A percentile compares a stretch with the other conserved stretches of the same genome.
phyloP scores from a whole-genome alignment of 2,113 vertebrate species.

The Microtus pennsylvanicus region DNA sequence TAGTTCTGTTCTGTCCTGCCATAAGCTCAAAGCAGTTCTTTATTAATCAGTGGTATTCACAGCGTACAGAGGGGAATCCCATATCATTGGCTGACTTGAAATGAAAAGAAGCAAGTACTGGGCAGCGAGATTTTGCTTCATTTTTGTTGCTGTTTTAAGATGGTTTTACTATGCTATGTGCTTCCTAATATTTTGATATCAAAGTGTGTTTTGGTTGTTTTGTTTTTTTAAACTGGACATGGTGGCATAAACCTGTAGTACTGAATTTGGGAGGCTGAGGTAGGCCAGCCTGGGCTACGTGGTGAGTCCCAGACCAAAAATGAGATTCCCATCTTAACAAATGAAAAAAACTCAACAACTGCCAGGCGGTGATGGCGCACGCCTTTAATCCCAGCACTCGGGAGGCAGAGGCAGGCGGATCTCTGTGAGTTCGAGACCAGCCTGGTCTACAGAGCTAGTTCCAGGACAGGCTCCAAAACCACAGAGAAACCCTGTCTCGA shows the following conservation, averaged over 20 bases:
- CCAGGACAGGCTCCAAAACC: too few species aligned
- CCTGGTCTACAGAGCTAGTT: too few species aligned
- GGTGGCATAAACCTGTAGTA: neutral
- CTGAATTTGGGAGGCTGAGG: too few species aligned
- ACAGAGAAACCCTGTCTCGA: too few species aligned
- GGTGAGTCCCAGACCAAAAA: neutral
- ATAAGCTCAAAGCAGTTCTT: too few species aligned
- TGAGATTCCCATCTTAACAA: neutral
- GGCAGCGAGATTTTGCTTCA: neutral
- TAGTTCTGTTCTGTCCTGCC: too few species aligned
- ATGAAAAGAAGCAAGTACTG: conserved; percentile 7
- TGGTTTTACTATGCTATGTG: neutral
- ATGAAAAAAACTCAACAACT: neutral
- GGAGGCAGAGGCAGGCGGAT: too few species aligned
- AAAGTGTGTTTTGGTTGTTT: neutral
- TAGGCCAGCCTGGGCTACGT: neutral
- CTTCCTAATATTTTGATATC: conserved; percentile 50
- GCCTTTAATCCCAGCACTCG: too few species aligned
- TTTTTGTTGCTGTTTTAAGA: neutral
- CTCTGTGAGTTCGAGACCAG: too few species aligned
- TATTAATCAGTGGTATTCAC: too few species aligned
- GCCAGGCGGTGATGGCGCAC: too few species aligned
- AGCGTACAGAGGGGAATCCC: too few species aligned
- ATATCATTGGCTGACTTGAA: neutral
- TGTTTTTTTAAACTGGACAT: neutral